Evolutionary conservation across 2,113 vertebrate genomes (phyloP), one percentile per base, ranked within the genome.

Genomic region (Psilopogon haemacephalus): DNA sequence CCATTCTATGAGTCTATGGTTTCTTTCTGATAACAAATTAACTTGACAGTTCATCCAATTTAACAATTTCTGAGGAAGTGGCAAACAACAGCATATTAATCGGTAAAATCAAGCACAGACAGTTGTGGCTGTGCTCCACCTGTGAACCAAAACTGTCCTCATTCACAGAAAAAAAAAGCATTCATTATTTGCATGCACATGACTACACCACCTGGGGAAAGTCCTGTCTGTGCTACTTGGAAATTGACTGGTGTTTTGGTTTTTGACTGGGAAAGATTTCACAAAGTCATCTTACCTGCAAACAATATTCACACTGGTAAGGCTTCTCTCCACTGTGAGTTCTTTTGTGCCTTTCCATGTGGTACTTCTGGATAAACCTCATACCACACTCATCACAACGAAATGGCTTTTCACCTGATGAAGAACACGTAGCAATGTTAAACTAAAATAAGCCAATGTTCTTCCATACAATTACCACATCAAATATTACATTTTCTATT

Each of bases 281-380:
- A 90, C 74, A 30, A 24, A 35, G 48, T 11, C 52, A 69, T 89
- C 97, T 96, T 96, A 99, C 99, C 98, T 99, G 99, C 96, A 99
- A 98, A 97, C 99, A 99, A 97, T 99, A 99, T 98, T 99, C 99
- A 97, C 99, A 99, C 86, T 99, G 99, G 95, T 99, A 99, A 65
- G 99, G 99, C 95, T 99, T 99, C 95, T 99, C 99, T 94, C 99
- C 99, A 93, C 99, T 99, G 88, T 99, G 99, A 71, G 99, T 99
- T 95, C 99, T 98, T 97, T 99, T 99, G 98, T 99, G 99, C 96
- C 99, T 98, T 97, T 99, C 99, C 99, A 99, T 99, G 95, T 99
- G 99, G 93, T 99, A 99, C 95, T 99, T 99, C 97, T 99, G 99
- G 96, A 99, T 99, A 97, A 99, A 99, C 95, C 99, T 98, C 99